Conservation (phyloP, 2,888 invertebrate genomes). For the Nemotelus pantherinus region DNA sequence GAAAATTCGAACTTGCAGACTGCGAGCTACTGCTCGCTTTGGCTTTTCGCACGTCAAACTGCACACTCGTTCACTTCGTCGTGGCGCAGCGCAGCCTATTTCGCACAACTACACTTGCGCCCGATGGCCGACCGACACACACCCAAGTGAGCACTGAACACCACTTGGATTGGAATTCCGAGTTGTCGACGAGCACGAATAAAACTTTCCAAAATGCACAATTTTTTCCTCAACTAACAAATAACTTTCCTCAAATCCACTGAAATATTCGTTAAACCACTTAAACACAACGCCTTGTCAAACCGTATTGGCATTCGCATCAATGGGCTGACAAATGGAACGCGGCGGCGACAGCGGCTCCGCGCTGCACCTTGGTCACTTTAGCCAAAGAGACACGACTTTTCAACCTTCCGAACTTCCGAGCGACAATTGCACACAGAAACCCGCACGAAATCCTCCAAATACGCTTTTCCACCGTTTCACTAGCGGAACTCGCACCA, state of each 20-base stretch:
- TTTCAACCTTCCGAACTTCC: too few species aligned
- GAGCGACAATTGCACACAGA: not conserved
- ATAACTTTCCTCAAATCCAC: too few species aligned
- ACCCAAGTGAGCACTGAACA: not conserved
- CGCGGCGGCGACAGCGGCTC: not conserved
- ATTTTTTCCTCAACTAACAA: too few species aligned
- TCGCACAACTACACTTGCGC: conserved; percentile 6
- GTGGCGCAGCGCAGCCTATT: not conserved
- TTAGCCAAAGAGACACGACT: too few species aligned
- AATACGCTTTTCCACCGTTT: not conserved
- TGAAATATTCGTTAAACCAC: too few species aligned
- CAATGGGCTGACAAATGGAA: not conserved
- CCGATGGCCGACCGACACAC: not conserved
- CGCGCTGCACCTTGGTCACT: not conserved
- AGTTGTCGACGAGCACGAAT: not conserved
- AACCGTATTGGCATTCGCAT: not conserved
- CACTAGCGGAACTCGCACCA: not conserved
- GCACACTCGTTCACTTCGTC: not conserved
- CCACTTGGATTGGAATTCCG: not conserved
- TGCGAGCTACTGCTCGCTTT: not conserved
- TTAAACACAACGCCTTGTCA: too few species aligned
- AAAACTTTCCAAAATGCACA: not conserved
- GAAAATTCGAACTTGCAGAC: too few species aligned
- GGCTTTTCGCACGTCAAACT: not conserved
- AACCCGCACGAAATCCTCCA: not conserved